Base-by-base conservation (phyloP, 2,113 vertebrate species). In the Onychostoma macrolepis region DNA sequence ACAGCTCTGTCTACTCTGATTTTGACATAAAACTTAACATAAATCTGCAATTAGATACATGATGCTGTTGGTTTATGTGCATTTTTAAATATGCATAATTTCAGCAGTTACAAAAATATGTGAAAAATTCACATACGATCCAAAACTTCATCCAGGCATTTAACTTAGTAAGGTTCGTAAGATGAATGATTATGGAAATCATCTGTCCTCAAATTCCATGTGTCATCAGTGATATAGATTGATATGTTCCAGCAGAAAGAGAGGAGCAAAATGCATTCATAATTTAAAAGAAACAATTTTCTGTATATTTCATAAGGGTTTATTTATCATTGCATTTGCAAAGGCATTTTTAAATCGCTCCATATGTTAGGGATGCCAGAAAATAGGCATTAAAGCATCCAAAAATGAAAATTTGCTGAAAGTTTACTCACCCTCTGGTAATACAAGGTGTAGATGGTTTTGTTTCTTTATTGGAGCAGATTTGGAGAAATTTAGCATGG, bases 21-120 rank as follows among this genome's bases (percentile, higher is more conserved):
- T 83, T 63, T 86, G 36, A 45, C 80, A 82, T 43, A 19, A 12
- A 43, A 82, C 36, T n/a, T 24, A 48, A 78, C 80, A 71, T 74
- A 74, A 78, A 79, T 85, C 38, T 76, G 41, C 80, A 67, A 30
- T 36, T 5, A 45, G 53, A n/a, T 43, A 65, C 6, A 48, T 83
- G 4, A 24, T 48, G 28, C 43, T 43, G n/a, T 24, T 26, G 24
- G 19, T 87, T 75, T 28, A 79, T 19, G 45, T 71, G 24, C 21
- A 45, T 53, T 4, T 65, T 77, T 80, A 12, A 65, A 74, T 50
- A 12, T 30, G 30, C 17, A 36, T 82, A 17, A 9, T 82, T 82
- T 67, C n/a, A 45, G 17, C 41, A 30, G 33, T 80, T 80, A 36
- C 5, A 19, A 41, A 74, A 79, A 79, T 45, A 85, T 79, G 30